Base-by-base conservation (phyloP, 2,888 invertebrate species). In the Nymphalis urticae region DNA sequence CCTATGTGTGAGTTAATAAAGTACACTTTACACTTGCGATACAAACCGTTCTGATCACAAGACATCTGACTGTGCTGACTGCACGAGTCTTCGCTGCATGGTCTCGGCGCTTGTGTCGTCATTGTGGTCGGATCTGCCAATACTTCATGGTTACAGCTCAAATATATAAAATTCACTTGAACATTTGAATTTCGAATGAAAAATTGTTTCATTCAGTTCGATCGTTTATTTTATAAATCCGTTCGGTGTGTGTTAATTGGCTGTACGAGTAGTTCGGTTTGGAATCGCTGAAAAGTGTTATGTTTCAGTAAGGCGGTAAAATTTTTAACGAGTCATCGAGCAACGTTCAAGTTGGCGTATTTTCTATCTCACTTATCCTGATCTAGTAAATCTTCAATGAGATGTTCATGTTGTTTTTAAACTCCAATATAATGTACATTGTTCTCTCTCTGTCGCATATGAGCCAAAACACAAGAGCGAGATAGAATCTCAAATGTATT, bases 11-110 rank as follows among this genome's bases (percentile, higher is more conserved):
- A 58, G 58, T 58, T 58, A 58, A 58, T 19, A 56, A 56, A n/a
- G 8, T 17, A 56, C 56, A 36, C 32, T 32, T 17, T 56, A 27
- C 56, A 56, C 61, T 50, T 47, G 68, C 63, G 65, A 50, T 89
- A 89, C 90, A 85, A 80, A 91, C 91, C 91, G 76, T 87, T 91
- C 72, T 86, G 87, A 16, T 90, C 90, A 76, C 87, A 87, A 7
- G 88, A 84, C 64, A 87, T 87, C 70, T 88, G 88, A 66, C 84
- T 85, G 69, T 86, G 86, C 48, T 89, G 89, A 68, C 87, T 87
- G 86, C 89, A 87, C 0, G 87, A 69, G 50, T 89, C 91, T 62
- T 90, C 91, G 72, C 80, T 84, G 82, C 88, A 85, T 0, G 85
- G 68, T 64, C 85, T 86, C 72, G 81, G 77, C 73, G 80, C 78